Percentiles rank a stretch among this genome's conserved stretches.
Conservation (phyloP, 2,888 invertebrate genomes). For the Acleris cristana region DNA sequence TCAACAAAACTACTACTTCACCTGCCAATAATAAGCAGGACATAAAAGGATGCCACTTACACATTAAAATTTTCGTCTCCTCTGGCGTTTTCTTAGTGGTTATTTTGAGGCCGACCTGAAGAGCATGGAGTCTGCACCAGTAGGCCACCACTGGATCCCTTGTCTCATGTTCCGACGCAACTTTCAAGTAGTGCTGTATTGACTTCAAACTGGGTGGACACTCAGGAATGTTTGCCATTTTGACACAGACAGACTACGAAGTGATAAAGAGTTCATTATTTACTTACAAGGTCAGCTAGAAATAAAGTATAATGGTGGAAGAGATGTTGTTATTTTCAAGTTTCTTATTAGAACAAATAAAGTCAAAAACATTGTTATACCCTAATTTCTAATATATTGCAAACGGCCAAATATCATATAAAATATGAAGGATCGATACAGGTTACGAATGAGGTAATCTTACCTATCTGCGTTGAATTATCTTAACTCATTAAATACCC, state of each 20-base stretch:
- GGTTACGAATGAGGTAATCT: background rate
- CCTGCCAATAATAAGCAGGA: no score
- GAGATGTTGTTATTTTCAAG: no score
- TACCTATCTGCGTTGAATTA: background rate
- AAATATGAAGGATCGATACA: background rate
- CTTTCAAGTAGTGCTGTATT: slow-evolving; percentile 95
- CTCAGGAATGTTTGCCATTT: slow-evolving; percentile 81
- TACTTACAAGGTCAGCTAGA: background rate
- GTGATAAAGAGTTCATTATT: background rate
- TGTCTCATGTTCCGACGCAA: slow-evolving; percentile 95
- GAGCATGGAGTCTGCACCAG: slow-evolving; percentile 96
- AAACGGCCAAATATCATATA: background rate
- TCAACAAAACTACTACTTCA: no score
- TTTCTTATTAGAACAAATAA: background rate
- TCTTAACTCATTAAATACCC: background rate
- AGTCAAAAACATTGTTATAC: background rate
- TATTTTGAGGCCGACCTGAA: slow-evolving; percentile 93
- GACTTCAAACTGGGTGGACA: slow-evolving; percentile 91
- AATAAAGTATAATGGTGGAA: no score
- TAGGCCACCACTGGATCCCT: slow-evolving; percentile 96
- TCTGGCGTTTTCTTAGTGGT: slow-evolving; percentile 91
- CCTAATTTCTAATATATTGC: background rate
- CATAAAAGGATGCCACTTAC: slow-evolving; percentile 55
- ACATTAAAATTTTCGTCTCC: slow-evolving; percentile 91
- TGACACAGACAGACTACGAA: slow-evolving; percentile 1